These are phyloP conservation scores for Archaeoteleia sp. DNA, from an alignment of 2,888 invertebrate species.

Conservation along the genomic window DNA sequence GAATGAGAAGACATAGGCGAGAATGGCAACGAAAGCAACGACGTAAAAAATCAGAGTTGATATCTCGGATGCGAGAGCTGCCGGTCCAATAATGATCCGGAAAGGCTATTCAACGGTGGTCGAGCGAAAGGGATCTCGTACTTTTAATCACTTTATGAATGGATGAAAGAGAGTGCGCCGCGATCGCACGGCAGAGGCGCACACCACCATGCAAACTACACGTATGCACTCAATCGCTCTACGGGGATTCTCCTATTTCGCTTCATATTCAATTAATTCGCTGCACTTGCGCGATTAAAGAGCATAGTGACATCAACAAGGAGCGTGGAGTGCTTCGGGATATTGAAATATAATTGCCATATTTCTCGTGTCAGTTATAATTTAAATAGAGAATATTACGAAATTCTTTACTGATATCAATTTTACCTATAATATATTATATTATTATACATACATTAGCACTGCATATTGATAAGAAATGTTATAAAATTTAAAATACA, in stretches of 20 bases:
- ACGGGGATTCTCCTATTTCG: conserved; percentile 25
- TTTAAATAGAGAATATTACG: too few relatives aligned
- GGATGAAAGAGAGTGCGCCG: conserved; percentile 48
- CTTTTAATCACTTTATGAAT: conserved; percentile 61
- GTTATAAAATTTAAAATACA: too few relatives aligned
- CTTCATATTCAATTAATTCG: conserved; percentile 49
- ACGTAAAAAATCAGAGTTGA: conserved; percentile 27
- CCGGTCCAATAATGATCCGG: conserved; percentile 42
- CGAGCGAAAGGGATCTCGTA: conserved; percentile 48
- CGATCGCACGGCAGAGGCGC: conserved; percentile 27
- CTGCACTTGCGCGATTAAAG: conserved; percentile 38
- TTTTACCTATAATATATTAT: too few relatives aligned
- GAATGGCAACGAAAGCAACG: conserved; percentile 17
- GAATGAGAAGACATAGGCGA: conserved; percentile 12
- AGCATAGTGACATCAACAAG: conserved; percentile 36
- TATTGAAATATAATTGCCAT: conserved; percentile 30
- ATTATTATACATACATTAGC: too few relatives aligned
- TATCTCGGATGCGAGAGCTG: conserved; percentile 21
- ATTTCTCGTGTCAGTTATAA: too few relatives aligned
- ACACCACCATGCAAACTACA: not conserved
- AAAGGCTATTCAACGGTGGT: conserved; percentile 36
- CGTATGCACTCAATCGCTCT: conserved; percentile 21
- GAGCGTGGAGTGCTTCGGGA: conserved; percentile 17
- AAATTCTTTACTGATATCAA: too few relatives aligned
- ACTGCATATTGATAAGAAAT: too few relatives aligned